Evolutionary conservation across 2,797 vertebrate genomes (phyloP).

Genomic region (Luscinia megarhynchos): DNA sequence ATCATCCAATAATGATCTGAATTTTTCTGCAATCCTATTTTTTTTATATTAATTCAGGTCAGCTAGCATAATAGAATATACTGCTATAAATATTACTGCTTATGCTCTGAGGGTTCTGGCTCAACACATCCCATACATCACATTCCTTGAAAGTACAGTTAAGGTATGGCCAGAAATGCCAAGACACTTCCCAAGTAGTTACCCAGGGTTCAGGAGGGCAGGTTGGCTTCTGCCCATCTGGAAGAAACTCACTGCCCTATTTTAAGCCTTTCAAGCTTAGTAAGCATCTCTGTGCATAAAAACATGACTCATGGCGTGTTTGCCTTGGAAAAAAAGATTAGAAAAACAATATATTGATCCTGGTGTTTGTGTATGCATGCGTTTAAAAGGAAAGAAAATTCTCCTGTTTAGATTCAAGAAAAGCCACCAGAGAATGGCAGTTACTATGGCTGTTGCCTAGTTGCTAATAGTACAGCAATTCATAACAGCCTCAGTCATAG

Average conservation of each 20-base stretch:
- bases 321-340: not conserved
- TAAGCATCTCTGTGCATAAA: not conserved
- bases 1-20: not conserved
- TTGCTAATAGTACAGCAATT: constrained; percentile 25
- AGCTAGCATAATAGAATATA: not conserved
- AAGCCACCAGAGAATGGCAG: not conserved
- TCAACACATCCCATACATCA: not conserved
- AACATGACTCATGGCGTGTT: not conserved
- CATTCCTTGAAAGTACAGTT: not conserved
- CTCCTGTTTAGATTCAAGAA: not conserved
- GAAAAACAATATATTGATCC: not conserved
- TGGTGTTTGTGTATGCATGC: not conserved
- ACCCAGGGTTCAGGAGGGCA: not conserved
- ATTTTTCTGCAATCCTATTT: not conserved
- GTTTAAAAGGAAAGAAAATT: not conserved
- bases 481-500: not conserved
- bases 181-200: not conserved
- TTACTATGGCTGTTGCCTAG: constrained; percentile 13
- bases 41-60: not conserved
- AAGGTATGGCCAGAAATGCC: not conserved
- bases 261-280: not conserved
- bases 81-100: not conserved
- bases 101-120: not conserved
- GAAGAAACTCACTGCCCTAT: not conserved
- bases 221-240: not conserved